Base-by-base conservation (phyloP, 1,140 invertebrate genomes). In the Rhyacophila brunnea region DNA sequence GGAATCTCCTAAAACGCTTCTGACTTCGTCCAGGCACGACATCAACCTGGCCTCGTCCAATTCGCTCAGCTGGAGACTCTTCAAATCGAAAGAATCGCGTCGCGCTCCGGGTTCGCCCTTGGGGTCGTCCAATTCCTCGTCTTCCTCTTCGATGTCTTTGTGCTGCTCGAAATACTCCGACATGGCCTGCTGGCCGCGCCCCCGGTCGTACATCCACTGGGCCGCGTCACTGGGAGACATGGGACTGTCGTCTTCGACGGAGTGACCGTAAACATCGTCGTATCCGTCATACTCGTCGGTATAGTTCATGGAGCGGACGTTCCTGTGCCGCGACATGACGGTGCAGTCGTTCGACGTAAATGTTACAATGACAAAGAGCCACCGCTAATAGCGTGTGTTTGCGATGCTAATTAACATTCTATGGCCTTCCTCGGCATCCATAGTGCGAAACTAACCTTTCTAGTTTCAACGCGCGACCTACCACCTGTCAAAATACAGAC, bases 241-340 rank as follows among this genome's bases (percentile, higher is more conserved):
- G 70, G 88, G 90, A 70, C 86, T 88, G 68, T 87, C 90, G 67
- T 94, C 92, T 75, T 96, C 93, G 17, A 96, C 85, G 14, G 93
- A 96, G 75, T 94, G 90, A 1, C 93, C 93, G 73, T 95, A 96
- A 56, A 93, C 85, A 80, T 95, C 91, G 68, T 95, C 91, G 71
- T 92, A 93, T 44, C 86, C 88, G 68, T 95, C 92, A 73, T 92
- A 95, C 70, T 95, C 93, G 67, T 91, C 88, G 9, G 85, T 84
- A 73, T 87, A 90, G 68, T 86, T 86, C 79, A 89, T 86, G 59
- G 84, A 84, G 52, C 89, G 78, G 40, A 92, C 80, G 72, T 89
- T 88, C 57, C 89, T 80, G 72, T 92, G 89, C 13, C 89, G 85
- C 56, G 89, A 86, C 89, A 92, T 91, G 23, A 28, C 23, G 23